Evolutionary conservation across 2,888 invertebrate species (phyloP).

Genomic region (Lottia scabra): DNA sequence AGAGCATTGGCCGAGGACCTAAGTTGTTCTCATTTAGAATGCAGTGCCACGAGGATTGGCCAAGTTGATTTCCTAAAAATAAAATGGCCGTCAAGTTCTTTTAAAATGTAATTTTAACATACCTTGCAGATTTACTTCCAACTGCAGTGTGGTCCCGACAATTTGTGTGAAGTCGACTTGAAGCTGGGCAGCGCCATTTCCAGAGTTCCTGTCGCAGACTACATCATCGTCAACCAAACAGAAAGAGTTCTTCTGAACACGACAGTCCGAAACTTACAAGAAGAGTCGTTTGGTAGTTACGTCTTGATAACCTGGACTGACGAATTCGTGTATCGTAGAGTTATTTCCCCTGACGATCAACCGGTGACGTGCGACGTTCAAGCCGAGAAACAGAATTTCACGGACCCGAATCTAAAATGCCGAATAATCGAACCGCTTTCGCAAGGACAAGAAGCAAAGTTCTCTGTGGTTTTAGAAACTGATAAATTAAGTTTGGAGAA

Average conservation of each 20-base stretch:
- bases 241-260: not conserved
- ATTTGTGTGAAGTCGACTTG: constrained; percentile 10
- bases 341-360: not conserved
- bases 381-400: not conserved
- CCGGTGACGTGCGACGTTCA: constrained; percentile 6
- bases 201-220: not conserved
- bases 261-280: not conserved
- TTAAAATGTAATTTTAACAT: no score
- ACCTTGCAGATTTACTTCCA: constrained; percentile 9
- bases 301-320: constrained; percentile 10
- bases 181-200: not conserved
- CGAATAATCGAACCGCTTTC: not conserved
- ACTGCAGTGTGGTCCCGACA: constrained; percentile 8
- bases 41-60: no score
- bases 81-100: no score
- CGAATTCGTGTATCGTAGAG: not conserved
- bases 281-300: constrained; percentile 7
- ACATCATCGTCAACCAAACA: constrained; percentile 9
- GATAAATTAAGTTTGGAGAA: not conserved
- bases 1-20: no score
- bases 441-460: not conserved
- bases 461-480: not conserved
- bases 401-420: not conserved
- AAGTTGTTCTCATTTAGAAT: no score
- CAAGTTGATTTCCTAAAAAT: no score